These are phyloP conservation scores for Spatula versicolor DNA, from an alignment of 2,797 vertebrate genomes.

Conservation along the genomic window DNA sequence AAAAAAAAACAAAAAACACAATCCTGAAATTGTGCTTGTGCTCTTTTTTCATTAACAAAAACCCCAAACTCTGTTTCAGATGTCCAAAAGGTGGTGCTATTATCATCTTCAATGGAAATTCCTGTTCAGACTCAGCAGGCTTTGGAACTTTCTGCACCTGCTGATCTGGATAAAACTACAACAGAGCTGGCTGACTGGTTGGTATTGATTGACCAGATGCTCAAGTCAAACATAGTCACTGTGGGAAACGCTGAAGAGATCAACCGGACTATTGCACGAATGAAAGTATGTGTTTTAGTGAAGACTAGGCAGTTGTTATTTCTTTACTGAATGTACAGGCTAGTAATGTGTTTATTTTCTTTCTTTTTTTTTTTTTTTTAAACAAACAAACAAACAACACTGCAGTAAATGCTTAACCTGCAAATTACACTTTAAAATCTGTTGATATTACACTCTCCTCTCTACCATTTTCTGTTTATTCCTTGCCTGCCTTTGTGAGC, in stretches of 20 bases:
- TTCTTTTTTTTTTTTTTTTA: too few relatives aligned
- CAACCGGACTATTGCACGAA: slow-evolving; percentile 88
- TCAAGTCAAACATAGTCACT: slow-evolving; percentile 97
- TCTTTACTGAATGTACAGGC: not conserved
- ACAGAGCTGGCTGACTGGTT: slow-evolving; percentile 95
- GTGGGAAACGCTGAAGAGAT: slow-evolving; percentile 95
- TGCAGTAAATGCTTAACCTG: not conserved
- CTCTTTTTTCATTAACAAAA: not conserved
- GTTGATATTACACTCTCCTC: not conserved
- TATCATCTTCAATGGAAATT: slow-evolving; percentile 79
- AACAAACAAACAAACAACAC: too few relatives aligned
- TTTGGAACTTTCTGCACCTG: slow-evolving; percentile 84
- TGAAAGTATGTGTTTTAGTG: slow-evolving; percentile 85
- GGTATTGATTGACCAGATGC: slow-evolving; percentile 94
- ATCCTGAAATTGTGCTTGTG: accelerated
- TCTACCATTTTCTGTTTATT: not conserved
- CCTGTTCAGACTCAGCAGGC: slow-evolving; percentile 75
- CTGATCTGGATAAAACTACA: slow-evolving; percentile 91
- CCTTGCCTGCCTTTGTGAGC: not conserved
- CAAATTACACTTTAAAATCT: not conserved
- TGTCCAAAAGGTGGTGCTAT: slow-evolving; percentile 87
- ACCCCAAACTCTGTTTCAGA: slow-evolving; percentile 67
- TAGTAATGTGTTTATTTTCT: too few relatives aligned
- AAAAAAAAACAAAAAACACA: accelerated
- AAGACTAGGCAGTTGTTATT: not conserved